Base-by-base conservation (phyloP, 2,797 vertebrate genomes). In the Micromesistius poutassou region DNA sequence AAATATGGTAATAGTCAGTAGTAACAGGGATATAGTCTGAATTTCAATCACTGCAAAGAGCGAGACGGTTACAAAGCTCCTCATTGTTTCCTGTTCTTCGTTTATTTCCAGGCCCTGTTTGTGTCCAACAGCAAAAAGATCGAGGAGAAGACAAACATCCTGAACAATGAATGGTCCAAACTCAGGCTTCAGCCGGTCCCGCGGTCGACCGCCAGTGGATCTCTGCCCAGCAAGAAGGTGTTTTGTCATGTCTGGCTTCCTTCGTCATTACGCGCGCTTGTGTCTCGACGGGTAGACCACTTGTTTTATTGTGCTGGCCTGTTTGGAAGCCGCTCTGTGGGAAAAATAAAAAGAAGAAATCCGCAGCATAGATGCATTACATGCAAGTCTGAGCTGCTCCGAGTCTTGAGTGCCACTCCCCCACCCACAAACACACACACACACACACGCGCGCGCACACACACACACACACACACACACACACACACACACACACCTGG, bases 141-240 rank as follows among this genome's bases (percentile, higher is more conserved):
- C 78, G 96, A 98, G 75, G 93, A 94, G 79, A 95, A 96, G 87
- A 95, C 95, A 14, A 93, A 95, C 8, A 84, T 98, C 70, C 93
- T 98, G 82, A 98, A 97, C 30, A 93, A 96, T 76, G 96, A 97
- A 42, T 99, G 98, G 98, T 95, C 96, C 90, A 96, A 95, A 75
- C 96, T 97, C 73, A 93, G 95, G 38, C 94, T 98, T 46, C 97
- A 99, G 83, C 94, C 97, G 0, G 94, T 98, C 76, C 96, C 96
- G 28, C 28, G 95, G 75, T 95, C 96, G 79, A 92, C 95, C 0
- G 89, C 94, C 78, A 92, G 91, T 5, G 95, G 95, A 25, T 93
- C 94, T 66, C 88, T 93, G 0, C 93, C 95, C 83, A 93, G 90
- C 76, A 98, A 97, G 78, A 98, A 98, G 97, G 97, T 98, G 62